Evolutionary conservation across 2,888 invertebrate species (phyloP).

Genomic region (Lordiphosa andalusiaca): DNA sequence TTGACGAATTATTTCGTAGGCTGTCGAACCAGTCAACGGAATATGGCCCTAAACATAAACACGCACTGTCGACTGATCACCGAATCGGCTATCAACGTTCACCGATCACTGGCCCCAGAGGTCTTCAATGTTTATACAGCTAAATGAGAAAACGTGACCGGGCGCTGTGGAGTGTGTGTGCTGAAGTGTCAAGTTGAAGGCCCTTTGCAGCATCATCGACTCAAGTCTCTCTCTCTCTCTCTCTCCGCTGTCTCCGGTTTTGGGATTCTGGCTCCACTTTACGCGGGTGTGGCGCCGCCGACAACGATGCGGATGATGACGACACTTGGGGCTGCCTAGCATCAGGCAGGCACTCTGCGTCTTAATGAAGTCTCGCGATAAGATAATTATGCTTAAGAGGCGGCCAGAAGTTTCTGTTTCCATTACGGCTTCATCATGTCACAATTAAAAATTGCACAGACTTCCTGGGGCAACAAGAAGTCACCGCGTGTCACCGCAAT

Average conservation of each 20-base stretch:
- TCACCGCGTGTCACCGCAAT: slow-evolving; percentile 47
- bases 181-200: slow-evolving; percentile 68
- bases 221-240: too few relatives aligned
- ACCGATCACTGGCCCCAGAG: slow-evolving; percentile 2
- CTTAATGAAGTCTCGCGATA: slow-evolving; percentile 61
- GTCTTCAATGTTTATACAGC: slow-evolving; percentile 35
- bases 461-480: slow-evolving; percentile 38
- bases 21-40: background rate
- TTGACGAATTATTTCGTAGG: slow-evolving; percentile 2
- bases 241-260: slow-evolving; percentile 16
- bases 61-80: background rate
- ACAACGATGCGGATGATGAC: slow-evolving; percentile 18
- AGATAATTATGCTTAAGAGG: slow-evolving; percentile 54
- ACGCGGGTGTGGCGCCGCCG: slow-evolving; percentile 38
- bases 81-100: too few relatives aligned
- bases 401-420: slow-evolving; percentile 13
- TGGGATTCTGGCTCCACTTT: slow-evolving; percentile 33
- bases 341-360: slow-evolving; percentile 45
- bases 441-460: slow-evolving; percentile 56
- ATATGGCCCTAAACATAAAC: slow-evolving; percentile 10
- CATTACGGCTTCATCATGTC: slow-evolving; percentile 15
- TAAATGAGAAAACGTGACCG: slow-evolving; percentile 59
- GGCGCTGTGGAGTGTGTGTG: slow-evolving; percentile 40
- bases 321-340: slow-evolving; percentile 48
- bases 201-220: slow-evolving; percentile 37